A percentile compares a stretch with the other conserved stretches of the same genome.
phyloP scores from a whole-genome alignment of 92 coral and sea anemone species.

The Zoanthus solanderi region DNA sequence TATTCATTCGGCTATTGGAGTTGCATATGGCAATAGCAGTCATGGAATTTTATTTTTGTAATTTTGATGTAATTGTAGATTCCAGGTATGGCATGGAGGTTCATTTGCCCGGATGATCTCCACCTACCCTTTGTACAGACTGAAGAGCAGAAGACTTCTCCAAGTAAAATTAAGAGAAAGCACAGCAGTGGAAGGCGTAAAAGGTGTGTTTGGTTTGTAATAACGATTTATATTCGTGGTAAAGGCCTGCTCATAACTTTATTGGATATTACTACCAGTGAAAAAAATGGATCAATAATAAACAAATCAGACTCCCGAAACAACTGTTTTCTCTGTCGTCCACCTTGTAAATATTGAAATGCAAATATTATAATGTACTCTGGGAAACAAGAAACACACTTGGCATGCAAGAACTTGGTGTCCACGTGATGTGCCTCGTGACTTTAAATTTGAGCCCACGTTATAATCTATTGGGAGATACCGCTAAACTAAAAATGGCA shows the following conservation, averaged over 20 bases:
- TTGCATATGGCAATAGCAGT: background rate
- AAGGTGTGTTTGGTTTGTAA: slow-evolving; percentile 4
- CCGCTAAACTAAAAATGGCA: background rate
- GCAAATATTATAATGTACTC: background rate
- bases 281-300: background rate
- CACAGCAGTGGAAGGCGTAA: slow-evolving; percentile 40
- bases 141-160: slow-evolving; percentile 60
- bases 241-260: no score
- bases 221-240: no score
- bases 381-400: background rate
- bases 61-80: slow-evolving; percentile 37
- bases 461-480: background rate
- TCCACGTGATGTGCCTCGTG: background rate
- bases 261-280: no score
- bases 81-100: slow-evolving; percentile 21
- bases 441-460: background rate
- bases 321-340: background rate
- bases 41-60: background rate
- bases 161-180: slow-evolving; percentile 70
- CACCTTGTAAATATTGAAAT: background rate
- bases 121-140: slow-evolving; percentile 57
- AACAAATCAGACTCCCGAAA: background rate
- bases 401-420: background rate
- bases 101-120: slow-evolving; percentile 41
- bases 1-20: background rate